Percentiles rank a stretch among this genome's conserved stretches.
These are phyloP conservation scores for Drosophila tristis DNA, from an alignment of 1,140 invertebrate genomes.

Conservation along the genomic window DNA sequence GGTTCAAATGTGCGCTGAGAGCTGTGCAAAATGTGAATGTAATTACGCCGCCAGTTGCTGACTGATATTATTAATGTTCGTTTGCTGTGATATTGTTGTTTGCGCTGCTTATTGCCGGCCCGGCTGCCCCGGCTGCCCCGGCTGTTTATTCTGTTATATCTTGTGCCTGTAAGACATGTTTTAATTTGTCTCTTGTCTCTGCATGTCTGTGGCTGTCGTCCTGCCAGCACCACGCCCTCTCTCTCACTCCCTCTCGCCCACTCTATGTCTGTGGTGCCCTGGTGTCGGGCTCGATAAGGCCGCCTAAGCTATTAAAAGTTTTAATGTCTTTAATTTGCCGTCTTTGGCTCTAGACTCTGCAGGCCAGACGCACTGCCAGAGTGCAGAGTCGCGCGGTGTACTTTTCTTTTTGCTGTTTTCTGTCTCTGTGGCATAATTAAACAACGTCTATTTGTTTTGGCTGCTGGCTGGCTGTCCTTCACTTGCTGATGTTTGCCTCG, in stretches of 20 bases:
- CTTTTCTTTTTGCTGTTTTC: conserved; percentile 12
- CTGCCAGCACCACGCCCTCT: no score
- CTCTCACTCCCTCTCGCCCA: background rate
- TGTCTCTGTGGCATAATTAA: conserved; percentile 62
- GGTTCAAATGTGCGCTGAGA: conserved; percentile 7
- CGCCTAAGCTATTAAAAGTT: conserved; percentile 74
- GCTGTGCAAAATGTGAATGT: conserved; percentile 34
- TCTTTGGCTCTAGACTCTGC: conserved; percentile 5
- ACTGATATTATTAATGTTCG: conserved; percentile 52
- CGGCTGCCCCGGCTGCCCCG: conserved; percentile 16
- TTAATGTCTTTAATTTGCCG: conserved; percentile 47
- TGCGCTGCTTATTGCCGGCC: conserved; percentile 24
- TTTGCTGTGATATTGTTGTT: conserved; percentile 30
- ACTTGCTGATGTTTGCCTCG: conserved; percentile 5
- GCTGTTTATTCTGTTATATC: conserved; percentile 50
- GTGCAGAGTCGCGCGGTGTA: background rate
- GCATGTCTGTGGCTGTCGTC: conserved; percentile 32
- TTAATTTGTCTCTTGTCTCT: conserved; percentile 63
- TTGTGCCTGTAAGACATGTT: conserved; percentile 56
- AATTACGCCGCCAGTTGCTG: conserved; percentile 46
- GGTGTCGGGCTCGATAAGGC: conserved; percentile 59
- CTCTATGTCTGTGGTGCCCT: conserved; percentile 26
- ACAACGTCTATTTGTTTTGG: conserved; percentile 58
- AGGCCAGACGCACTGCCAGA: conserved; percentile 1
- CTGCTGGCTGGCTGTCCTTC: background rate